These are phyloP conservation scores for Graphium colonna DNA, from an alignment of 2,888 invertebrate species.

Conservation along the genomic window DNA sequence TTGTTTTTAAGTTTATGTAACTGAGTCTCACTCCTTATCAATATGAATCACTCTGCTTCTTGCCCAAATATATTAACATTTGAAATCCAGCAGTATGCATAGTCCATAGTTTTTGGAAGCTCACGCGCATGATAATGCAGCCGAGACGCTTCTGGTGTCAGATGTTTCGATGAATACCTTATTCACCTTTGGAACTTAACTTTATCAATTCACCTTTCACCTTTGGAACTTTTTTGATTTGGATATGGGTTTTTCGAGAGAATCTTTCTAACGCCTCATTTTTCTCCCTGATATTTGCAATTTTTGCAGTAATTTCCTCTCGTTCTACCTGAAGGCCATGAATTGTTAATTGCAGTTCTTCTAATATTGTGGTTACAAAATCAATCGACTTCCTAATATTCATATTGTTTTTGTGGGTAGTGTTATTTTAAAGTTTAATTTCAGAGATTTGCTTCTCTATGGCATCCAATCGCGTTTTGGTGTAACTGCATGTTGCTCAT, in stretches of 20 bases:
- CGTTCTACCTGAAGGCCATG: background rate
- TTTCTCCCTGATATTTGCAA: background rate
- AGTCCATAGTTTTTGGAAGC: conserved; percentile 18
- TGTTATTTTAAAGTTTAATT: background rate
- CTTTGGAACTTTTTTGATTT: background rate
- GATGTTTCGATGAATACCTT: conserved; percentile 12
- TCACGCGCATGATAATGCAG: conserved; percentile 22
- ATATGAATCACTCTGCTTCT: conserved; percentile 22
- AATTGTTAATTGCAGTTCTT: background rate
- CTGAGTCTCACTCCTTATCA: conserved; percentile 17
- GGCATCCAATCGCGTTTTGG: background rate
- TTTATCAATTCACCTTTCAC: background rate
- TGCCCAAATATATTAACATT: conserved; percentile 19
- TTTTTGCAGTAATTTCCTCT: background rate
- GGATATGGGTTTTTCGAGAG: background rate
- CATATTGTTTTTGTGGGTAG: background rate
- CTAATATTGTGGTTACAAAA: background rate
- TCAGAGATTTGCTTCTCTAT: background rate
- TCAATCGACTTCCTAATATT: background rate
- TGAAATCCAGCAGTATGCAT: conserved; percentile 24
- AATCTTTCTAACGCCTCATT: background rate
- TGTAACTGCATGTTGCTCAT: background rate
- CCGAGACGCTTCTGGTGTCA: conserved; percentile 19
- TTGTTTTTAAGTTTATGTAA: conserved; percentile 15
- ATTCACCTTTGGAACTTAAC: background rate